These are phyloP conservation scores for Myotis yumanensis DNA, from an alignment of 2,113 vertebrate genomes.

Conservation along the genomic window DNA sequence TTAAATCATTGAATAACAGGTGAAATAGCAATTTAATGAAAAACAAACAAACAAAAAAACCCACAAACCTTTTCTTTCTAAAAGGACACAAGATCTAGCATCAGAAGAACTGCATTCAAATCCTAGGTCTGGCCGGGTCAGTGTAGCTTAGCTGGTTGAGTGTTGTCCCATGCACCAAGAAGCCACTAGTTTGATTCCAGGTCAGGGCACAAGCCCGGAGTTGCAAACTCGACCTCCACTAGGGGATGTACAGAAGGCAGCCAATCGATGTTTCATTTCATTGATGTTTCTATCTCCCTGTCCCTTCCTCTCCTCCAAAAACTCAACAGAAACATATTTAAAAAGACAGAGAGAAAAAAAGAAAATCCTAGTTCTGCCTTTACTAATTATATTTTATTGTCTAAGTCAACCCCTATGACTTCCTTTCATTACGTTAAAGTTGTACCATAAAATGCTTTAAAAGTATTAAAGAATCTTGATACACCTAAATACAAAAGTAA, in stretches of 20 bases:
- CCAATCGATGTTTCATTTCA: too few species aligned
- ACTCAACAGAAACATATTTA: too few species aligned
- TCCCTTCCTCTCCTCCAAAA: too few species aligned
- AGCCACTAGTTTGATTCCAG: too few species aligned
- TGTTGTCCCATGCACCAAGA: too few species aligned
- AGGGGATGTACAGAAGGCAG: too few species aligned
- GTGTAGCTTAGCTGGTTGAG: too few species aligned
- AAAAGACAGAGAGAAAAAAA: not conserved
- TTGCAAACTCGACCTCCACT: too few species aligned
- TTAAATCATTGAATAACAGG: not conserved
- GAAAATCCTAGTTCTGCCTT: not conserved
- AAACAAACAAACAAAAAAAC: not conserved
- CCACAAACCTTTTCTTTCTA: not conserved
- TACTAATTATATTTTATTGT: constrained; percentile 23
- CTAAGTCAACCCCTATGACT: not conserved
- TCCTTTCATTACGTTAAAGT: constrained; percentile 12
- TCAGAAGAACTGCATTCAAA: constrained; percentile 1
- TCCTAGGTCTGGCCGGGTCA: not conserved
- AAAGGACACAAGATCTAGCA: not conserved
- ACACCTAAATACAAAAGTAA: not conserved
- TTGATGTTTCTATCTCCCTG: too few species aligned
- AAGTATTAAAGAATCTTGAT: constrained; percentile 1
- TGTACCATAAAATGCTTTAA: not conserved
- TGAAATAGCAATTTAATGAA: not conserved
- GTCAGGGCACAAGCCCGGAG: too few species aligned